Base-by-base conservation (phyloP, 2,888 invertebrate species). In the Epistrophe eligans region DNA sequence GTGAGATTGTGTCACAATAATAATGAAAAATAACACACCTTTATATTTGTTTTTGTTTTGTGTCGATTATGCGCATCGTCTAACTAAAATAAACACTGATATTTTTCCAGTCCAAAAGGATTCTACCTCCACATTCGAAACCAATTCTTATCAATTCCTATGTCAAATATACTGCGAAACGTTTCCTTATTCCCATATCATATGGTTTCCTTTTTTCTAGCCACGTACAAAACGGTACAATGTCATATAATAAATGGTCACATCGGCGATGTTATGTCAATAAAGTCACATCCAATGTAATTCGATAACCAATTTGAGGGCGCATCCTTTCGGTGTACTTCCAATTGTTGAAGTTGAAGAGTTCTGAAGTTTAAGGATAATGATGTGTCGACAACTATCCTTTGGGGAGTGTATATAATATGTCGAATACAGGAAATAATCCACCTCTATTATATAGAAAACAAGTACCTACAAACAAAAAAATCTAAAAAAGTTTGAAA, bases 361-460 rank as follows among this genome's bases (percentile, higher is more conserved):
- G 67, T 84, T 67, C 48, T 17, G 28, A 55, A 84, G 80, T 84
- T 84, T 84, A 55, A 35, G 77, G 84, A 81, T 84, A 84, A 84
- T 81, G 81, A 84, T 77, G 84, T 84, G 80, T 84, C 84, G 84
- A 76, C 73, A 57, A n/a, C 48, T 52, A 66, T 80, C 50, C 79
- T 64, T 74, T 45, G 35, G 79, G 57, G 76, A 60, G 70, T 19
- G 28, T 55, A 67, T 77, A 58, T 77, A 58, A 35, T 50, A 43
- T 77, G 62, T 83, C 43, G 64, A 40, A 66, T 50, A 72, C 60
- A 83, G 72, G 72, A 83, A 67, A 74, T 72, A 64, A 50, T 71
- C 28, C 74, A 74, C 66, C 73, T 74, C 35, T 64, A 40, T 50
- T 50, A 62, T 24, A 32, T 35, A 48, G 15, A 58, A 74, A 45